Conservation (phyloP, 2,797 vertebrate genomes). For the Sciurus vulgaris region DNA sequence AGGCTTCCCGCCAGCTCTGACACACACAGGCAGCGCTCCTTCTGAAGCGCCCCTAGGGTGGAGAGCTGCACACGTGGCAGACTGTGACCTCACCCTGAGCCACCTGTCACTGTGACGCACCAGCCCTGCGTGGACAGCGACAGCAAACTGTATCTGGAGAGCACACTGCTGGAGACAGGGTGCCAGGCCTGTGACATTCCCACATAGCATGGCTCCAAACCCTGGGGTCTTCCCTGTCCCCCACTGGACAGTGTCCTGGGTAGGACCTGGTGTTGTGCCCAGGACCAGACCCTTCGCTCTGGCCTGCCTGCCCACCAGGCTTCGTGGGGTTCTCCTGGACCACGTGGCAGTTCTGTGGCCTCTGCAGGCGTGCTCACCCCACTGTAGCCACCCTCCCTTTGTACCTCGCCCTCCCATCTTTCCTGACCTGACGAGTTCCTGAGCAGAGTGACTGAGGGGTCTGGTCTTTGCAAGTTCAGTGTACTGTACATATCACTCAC, state of each 20-base stretch:
- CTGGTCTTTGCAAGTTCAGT: not conserved
- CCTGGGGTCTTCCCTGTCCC: not conserved
- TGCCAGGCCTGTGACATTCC: conserved; percentile 88
- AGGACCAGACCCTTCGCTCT: not conserved
- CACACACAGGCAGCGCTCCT: conserved; percentile 91
- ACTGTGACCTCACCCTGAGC: conserved; percentile 91
- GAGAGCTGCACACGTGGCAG: conserved; percentile 92
- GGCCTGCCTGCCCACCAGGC: fast-evolving
- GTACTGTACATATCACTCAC: not conserved
- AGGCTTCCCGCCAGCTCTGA: conserved; percentile 88
- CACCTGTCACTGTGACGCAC: conserved; percentile 95
- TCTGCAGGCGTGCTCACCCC: not conserved
- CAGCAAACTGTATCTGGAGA: conserved; percentile 91
- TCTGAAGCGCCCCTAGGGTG: conserved; percentile 91
- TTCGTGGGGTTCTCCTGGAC: not conserved
- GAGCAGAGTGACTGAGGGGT: not conserved
- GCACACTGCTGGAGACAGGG: conserved; percentile 95
- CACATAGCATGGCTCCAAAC: not conserved
- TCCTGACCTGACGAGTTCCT: not conserved
- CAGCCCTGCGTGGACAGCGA: conserved; percentile 92
- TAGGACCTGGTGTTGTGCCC: too few relatives aligned
- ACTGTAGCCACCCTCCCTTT: not conserved
- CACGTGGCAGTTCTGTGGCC: not conserved
- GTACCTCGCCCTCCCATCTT: too few relatives aligned
- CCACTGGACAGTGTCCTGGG: fast-evolving